Conservation (phyloP, 2,888 invertebrate genomes). For the Sericinus montela region DNA sequence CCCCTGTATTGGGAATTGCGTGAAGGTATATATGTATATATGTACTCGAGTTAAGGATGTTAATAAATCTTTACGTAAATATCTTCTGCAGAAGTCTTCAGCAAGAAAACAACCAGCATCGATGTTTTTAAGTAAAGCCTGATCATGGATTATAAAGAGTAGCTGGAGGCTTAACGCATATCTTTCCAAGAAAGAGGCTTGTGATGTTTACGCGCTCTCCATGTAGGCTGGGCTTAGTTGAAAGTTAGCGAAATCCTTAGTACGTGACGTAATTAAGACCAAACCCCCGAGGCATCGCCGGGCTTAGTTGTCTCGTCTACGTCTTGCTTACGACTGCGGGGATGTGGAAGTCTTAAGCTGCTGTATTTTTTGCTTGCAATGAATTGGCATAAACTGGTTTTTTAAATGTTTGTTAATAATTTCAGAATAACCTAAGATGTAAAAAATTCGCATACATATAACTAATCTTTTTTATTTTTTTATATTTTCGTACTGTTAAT, state of each 20-base stretch:
- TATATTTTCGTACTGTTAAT: too few relatives aligned
- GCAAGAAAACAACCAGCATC: not conserved
- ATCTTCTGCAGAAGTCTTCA: not conserved
- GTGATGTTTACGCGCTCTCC: slow-evolving; percentile 48
- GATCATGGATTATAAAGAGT: slow-evolving; percentile 47
- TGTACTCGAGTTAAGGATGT: too few relatives aligned
- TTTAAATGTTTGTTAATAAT: not conserved
- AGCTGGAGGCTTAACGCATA: slow-evolving; percentile 53
- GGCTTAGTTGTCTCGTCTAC: slow-evolving; percentile 14
- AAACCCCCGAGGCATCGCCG: slow-evolving; percentile 26
- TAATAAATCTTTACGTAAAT: too few relatives aligned
- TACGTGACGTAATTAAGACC: slow-evolving; percentile 61
- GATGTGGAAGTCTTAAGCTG: slow-evolving; percentile 10
- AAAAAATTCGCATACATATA: too few relatives aligned
- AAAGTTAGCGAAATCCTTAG: slow-evolving; percentile 55
- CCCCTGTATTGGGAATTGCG: too few relatives aligned
- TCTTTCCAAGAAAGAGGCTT: slow-evolving; percentile 49
- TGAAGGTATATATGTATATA: too few relatives aligned
- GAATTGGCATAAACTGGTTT: not conserved
- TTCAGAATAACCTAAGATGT: too few relatives aligned
- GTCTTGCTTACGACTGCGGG: slow-evolving; percentile 12
- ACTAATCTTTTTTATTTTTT: too few relatives aligned
- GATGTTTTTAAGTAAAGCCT: slow-evolving; percentile 17
- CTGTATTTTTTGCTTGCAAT: slow-evolving; percentile 2
- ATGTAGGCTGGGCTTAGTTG: slow-evolving; percentile 47